Percentiles rank a stretch among this genome's conserved stretches.
phyloP scores from a whole-genome alignment of 2,888 invertebrate species.

The Polyommatus icarus region DNA sequence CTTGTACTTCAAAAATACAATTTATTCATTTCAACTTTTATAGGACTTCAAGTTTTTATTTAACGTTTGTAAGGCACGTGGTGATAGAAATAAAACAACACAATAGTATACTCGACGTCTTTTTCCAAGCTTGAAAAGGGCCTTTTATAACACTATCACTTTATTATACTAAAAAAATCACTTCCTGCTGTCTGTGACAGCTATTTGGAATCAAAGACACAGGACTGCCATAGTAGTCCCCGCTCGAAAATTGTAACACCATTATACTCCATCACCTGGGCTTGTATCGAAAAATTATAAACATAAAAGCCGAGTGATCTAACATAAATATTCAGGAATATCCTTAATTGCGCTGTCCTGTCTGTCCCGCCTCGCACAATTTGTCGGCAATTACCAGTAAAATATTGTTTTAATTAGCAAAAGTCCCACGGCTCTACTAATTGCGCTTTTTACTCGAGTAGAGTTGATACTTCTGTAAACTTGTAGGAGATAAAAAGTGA shows the following conservation, averaged over 20 bases:
- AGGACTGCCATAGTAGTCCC: no score
- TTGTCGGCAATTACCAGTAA: slow-evolving; percentile 46
- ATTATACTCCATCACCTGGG: neutral
- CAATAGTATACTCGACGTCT: no score
- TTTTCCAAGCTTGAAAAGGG: neutral
- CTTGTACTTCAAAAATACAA: neutral
- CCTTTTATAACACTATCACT: neutral
- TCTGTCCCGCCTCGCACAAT: slow-evolving; percentile 44
- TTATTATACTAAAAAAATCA: no score
- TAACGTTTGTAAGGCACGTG: no score
- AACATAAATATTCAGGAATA: slow-evolving; percentile 18
- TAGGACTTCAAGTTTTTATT: neutral
- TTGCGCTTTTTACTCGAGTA: slow-evolving; percentile 43
- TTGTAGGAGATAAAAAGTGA: neutral
- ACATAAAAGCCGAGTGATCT: neutral
- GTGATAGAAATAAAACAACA: no score
- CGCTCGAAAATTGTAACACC: neutral
- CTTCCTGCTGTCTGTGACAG: no score
- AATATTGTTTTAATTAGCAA: slow-evolving; percentile 48
- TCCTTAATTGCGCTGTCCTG: slow-evolving; percentile 43
- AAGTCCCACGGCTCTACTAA: slow-evolving; percentile 43
- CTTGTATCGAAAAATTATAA: slow-evolving; percentile 7
- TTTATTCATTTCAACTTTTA: neutral
- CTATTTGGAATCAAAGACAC: no score
- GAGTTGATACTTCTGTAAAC: slow-evolving; percentile 21